Conservation (phyloP, 2,113 vertebrate genomes). For the Daboia siamensis region DNA sequence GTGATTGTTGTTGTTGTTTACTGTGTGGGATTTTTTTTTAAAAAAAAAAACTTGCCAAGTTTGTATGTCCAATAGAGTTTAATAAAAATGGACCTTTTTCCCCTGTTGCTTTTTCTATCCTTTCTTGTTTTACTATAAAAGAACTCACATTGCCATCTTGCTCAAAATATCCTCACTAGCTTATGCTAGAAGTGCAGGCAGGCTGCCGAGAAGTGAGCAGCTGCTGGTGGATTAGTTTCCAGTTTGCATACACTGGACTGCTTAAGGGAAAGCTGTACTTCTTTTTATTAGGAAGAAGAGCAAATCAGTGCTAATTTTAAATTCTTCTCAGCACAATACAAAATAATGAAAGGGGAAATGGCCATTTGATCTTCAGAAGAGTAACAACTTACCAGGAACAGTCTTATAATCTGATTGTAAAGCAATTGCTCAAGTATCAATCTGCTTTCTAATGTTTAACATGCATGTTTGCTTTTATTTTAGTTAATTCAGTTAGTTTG, state of each 20-base stretch:
- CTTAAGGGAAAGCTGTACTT: constrained; percentile 21
- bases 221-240: constrained; percentile 39
- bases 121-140: neutral
- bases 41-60: neutral
- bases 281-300: constrained; percentile 9
- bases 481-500: neutral
- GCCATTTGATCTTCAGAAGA: constrained; percentile 9
- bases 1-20: neutral
- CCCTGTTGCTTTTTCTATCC: neutral
- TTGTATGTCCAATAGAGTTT: neutral
- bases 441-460: neutral
- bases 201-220: constrained; percentile 13
- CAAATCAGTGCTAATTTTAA: constrained; percentile 33
- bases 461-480: too few relatives aligned
- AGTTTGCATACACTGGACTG: neutral
- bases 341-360: constrained; percentile 38
- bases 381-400: neutral
- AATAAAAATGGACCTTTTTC: neutral
- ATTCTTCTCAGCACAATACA: constrained; percentile 31
- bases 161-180: constrained; percentile 10
- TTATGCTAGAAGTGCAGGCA: neutral
- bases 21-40: neutral
- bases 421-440: neutral
- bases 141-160: constrained; percentile 18
- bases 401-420: neutral